phyloP scores from a whole-genome alignment of 2,113 vertebrate genomes.

The Callocephalon fimbriatum region DNA sequence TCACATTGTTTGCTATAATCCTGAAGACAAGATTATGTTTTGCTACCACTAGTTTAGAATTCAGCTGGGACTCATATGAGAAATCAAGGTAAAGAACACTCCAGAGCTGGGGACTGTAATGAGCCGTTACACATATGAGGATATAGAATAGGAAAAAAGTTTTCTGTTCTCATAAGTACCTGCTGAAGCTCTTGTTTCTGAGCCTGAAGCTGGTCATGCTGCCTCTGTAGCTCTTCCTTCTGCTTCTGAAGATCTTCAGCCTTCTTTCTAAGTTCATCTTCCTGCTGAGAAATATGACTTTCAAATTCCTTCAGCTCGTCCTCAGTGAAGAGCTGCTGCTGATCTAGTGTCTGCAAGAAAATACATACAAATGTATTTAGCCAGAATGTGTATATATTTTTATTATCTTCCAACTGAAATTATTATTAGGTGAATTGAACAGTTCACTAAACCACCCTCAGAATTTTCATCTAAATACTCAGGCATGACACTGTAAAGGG shows the following conservation, averaged over 20 bases:
- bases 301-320: slow-evolving; percentile 94
- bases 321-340: slow-evolving; percentile 92
- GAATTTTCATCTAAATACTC: neutral
- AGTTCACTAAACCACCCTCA: neutral
- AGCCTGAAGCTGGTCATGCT: slow-evolving; percentile 91
- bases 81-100: neutral
- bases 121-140: neutral
- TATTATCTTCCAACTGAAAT: neutral
- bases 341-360: slow-evolving; percentile 88
- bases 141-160: neutral
- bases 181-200: slow-evolving; percentile 92
- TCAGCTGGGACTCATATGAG: neutral
- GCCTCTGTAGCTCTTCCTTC: slow-evolving; percentile 88
- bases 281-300: slow-evolving; percentile 87
- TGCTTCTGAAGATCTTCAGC: slow-evolving; percentile 89
- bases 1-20: neutral
- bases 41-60: neutral
- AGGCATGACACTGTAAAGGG: neutral
- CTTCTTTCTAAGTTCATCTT: slow-evolving; percentile 87
- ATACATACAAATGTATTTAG: neutral
- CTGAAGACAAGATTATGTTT: neutral
- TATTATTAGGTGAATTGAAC: neutral
- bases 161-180: slow-evolving; percentile 64
- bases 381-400: neutral
- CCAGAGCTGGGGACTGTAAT: neutral